Conservation (phyloP, 1,140 invertebrate genomes). For the Oedothorax gibbosus region DNA sequence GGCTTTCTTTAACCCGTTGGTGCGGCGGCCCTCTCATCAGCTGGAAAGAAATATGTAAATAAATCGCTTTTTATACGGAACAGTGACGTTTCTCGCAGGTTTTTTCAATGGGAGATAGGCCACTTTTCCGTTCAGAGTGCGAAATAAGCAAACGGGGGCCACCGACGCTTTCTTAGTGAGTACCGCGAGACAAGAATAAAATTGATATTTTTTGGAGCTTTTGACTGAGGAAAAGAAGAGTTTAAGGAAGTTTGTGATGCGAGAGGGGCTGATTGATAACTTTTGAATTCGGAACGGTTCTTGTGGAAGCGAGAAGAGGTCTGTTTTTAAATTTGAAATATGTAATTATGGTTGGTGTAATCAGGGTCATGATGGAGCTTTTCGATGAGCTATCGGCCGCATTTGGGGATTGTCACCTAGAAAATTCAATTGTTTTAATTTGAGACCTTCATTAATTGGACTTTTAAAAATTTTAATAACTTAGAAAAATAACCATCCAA, state of each 20-base stretch:
- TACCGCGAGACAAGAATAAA: conserved; percentile 41
- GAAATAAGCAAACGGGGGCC: conserved; percentile 33
- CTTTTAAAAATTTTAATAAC: too few species aligned
- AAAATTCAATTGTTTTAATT: too few species aligned
- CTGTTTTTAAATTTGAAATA: too few species aligned
- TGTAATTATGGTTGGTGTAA: too few species aligned
- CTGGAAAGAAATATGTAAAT: neutral
- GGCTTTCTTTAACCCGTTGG: conserved; percentile 46
- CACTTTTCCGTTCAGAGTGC: neutral
- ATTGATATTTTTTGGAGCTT: conserved; percentile 52
- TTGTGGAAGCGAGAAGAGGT: too few species aligned
- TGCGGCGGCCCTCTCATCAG: neutral
- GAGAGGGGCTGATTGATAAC: conserved; percentile 34
- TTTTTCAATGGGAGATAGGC: neutral
- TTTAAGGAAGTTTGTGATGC: conserved; percentile 33
- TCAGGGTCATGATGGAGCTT: too few species aligned
- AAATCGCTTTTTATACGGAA: neutral
- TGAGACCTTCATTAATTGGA: too few species aligned
- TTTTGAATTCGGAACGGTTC: conserved; percentile 46
- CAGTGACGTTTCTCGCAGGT: neutral
- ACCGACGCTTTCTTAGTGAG: conserved; percentile 22
- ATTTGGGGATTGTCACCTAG: too few species aligned
- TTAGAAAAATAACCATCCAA: too few species aligned
- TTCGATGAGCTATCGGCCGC: too few species aligned
- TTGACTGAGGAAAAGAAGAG: conserved; percentile 31